phyloP scores from a whole-genome alignment of 2,797 vertebrate species.

The Gila robusta region DNA sequence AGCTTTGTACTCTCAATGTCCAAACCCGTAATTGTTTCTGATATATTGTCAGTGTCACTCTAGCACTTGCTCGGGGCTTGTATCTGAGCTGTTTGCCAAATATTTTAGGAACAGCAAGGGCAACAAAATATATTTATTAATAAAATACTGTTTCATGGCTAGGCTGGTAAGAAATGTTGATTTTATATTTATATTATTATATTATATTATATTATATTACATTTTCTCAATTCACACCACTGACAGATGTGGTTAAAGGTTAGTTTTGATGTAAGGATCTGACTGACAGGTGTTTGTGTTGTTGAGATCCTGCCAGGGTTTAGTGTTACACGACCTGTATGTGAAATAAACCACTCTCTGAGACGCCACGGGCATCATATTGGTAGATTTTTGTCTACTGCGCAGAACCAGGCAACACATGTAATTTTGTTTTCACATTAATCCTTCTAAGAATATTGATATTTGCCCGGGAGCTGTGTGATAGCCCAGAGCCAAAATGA shows the following conservation, averaged over 20 bases:
- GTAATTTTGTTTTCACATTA: not conserved
- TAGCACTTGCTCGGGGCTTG: not conserved
- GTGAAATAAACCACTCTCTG: slow-evolving; percentile 40
- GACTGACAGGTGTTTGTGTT: not conserved
- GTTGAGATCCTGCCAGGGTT: slow-evolving; percentile 15
- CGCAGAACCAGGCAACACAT: slow-evolving; percentile 21
- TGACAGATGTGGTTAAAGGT: not conserved
- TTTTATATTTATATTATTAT: not conserved
- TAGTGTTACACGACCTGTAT: slow-evolving; percentile 27
- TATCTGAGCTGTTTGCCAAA: not conserved
- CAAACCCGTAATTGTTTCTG: too few relatives aligned
- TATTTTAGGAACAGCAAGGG: not conserved
- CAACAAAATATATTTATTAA: not conserved
- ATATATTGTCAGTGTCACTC: not conserved
- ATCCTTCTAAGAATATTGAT: slow-evolving; percentile 14
- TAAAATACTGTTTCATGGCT: not conserved
- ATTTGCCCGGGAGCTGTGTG: slow-evolving; percentile 13
- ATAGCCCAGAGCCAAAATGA: not conserved
- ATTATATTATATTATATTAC: not conserved
- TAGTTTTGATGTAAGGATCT: not conserved
- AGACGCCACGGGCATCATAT: slow-evolving; percentile 27
- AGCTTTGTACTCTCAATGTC: not conserved
- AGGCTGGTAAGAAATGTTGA: not conserved
- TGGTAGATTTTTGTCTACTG: slow-evolving; percentile 18
- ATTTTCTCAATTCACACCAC: not conserved